Percentiles rank a stretch among this genome's conserved stretches.
Conservation (phyloP, 2,797 vertebrate genomes). For the Menidia menidia region DNA sequence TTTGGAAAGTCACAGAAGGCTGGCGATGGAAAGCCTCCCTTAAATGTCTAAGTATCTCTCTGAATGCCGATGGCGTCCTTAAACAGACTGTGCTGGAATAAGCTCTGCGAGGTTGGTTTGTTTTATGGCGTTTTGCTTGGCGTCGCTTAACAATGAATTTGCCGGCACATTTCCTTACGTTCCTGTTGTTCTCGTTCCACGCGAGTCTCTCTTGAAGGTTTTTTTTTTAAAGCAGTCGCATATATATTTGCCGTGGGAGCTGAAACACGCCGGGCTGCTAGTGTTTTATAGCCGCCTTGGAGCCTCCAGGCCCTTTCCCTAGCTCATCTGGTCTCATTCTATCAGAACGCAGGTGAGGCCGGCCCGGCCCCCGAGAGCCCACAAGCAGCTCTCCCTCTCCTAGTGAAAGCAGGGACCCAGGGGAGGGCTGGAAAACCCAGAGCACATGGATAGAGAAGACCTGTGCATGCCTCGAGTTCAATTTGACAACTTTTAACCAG, state of each 20-base stretch:
- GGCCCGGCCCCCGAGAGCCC: constrained; percentile 34
- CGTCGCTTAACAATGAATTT: constrained; percentile 19
- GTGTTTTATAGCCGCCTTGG: constrained; percentile 34
- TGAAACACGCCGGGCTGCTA: constrained; percentile 11
- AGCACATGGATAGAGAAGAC: background rate
- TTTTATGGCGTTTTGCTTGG: constrained; percentile 47
- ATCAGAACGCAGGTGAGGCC: constrained; percentile 60
- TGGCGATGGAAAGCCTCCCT: background rate
- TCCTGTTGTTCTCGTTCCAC: too few species aligned
- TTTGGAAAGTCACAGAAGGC: constrained; percentile 20
- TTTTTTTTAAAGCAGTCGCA: background rate
- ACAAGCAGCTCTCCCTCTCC: constrained; percentile 32
- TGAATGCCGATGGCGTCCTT: background rate
- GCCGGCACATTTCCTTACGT: constrained; percentile 40
- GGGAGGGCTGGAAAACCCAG: constrained; percentile 27
- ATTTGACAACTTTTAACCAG: too few species aligned
- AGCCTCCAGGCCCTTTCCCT: constrained; percentile 22
- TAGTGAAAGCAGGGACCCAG: constrained; percentile 33
- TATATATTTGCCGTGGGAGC: background rate
- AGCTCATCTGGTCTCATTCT: constrained; percentile 62
- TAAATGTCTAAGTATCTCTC: background rate
- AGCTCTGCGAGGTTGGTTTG: constrained; percentile 22
- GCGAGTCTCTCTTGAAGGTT: too few species aligned
- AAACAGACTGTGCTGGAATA: constrained; percentile 40
- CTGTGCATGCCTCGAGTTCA: background rate